A percentile compares a stretch with the other conserved stretches of the same genome.
Evolutionary conservation across 1,140 invertebrate species (phyloP).

Genomic region (Cotesia chilonis): DNA sequence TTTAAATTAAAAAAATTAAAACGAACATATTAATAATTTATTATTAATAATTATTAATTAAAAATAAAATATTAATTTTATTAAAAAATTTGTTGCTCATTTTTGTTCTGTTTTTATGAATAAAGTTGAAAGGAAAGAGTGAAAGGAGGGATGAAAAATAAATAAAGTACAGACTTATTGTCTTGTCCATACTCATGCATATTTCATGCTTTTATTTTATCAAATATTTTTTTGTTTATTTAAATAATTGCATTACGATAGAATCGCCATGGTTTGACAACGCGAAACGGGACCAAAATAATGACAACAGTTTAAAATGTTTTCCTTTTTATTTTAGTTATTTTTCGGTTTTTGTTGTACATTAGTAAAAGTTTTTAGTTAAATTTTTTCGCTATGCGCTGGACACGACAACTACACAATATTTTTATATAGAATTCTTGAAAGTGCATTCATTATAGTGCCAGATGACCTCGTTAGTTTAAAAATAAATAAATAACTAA

Average conservation of each 20-base stretch:
- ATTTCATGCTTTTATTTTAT: slow-evolving; percentile 33
- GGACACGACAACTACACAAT: slow-evolving; percentile 57
- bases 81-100: background rate
- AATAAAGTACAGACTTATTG: slow-evolving; percentile 34
- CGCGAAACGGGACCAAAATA: slow-evolving; percentile 64
- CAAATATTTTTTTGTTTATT: slow-evolving; percentile 35
- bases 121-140: slow-evolving; percentile 29
- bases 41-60: background rate
- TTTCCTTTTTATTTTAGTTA: slow-evolving; percentile 37
- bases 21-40: background rate
- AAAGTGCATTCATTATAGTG: slow-evolving; percentile 62
- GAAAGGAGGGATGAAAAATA: slow-evolving; percentile 34
- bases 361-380: slow-evolving; percentile 15
- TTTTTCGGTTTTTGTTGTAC: slow-evolving; percentile 40
- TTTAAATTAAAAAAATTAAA: background rate
- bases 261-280: slow-evolving; percentile 54
- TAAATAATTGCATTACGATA: slow-evolving; percentile 50
- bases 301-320: slow-evolving; percentile 42
- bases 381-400: slow-evolving; percentile 43
- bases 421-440: slow-evolving; percentile 66
- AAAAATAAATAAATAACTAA: slow-evolving; percentile 37
- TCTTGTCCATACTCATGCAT: slow-evolving; percentile 36
- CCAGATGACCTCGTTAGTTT: slow-evolving; percentile 57
- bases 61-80: background rate
- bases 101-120: no score